These are phyloP conservation scores for Drosophila yooni DNA, from an alignment of 2,888 invertebrate species.

Conservation along the genomic window DNA sequence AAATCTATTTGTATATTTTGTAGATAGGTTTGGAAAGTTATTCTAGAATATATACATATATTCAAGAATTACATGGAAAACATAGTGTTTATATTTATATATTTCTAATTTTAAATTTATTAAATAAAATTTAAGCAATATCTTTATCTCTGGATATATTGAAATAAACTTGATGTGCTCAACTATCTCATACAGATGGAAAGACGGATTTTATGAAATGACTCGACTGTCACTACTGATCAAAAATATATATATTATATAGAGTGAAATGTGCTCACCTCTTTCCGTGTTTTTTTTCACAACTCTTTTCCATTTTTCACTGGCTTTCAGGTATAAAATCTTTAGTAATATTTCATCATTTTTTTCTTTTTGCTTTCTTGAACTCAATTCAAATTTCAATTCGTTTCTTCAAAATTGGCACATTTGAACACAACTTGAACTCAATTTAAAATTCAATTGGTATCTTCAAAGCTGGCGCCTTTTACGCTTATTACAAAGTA, in stretches of 20 bases:
- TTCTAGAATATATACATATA: background rate
- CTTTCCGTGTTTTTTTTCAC: background rate
- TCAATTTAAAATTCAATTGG: background rate
- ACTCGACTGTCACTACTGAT: background rate
- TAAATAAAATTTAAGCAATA: background rate
- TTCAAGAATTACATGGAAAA: no score
- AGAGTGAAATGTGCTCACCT: background rate
- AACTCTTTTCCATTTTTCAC: background rate
- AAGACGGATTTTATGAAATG: background rate
- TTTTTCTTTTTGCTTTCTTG: background rate
- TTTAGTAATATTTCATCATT: background rate
- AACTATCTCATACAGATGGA: background rate
- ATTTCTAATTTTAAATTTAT: background rate
- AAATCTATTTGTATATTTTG: background rate
- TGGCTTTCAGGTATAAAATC: background rate
- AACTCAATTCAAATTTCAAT: background rate
- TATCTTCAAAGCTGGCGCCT: conserved; percentile 32
- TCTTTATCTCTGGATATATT: background rate
- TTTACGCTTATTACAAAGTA: conserved; percentile 41
- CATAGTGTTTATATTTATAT: background rate
- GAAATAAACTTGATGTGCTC: background rate
- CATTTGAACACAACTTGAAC: conserved; percentile 13
- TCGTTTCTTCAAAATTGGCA: conserved; percentile 22
- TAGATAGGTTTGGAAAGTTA: background rate
- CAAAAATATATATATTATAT: background rate